Evolutionary conservation across 2,888 invertebrate species (phyloP).

Genomic region (Pheosia gnoma): DNA sequence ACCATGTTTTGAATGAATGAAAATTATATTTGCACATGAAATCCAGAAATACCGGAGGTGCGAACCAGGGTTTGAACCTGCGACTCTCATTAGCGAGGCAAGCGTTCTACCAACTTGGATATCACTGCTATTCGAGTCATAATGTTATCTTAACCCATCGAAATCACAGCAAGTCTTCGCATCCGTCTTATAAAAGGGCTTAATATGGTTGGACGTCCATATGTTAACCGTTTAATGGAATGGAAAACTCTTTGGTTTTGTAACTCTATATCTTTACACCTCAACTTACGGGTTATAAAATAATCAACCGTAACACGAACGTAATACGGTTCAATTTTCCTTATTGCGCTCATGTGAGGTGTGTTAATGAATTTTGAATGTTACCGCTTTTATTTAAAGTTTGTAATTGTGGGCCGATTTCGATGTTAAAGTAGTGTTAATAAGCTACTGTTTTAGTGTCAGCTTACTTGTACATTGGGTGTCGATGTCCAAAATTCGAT

Average conservation of each 20-base stretch:
- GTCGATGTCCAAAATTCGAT: slow-evolving; percentile 72
- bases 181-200: slow-evolving; percentile 56
- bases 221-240: slow-evolving; percentile 74
- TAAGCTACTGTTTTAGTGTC: slow-evolving; percentile 77
- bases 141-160: background rate
- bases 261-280: slow-evolving; percentile 65
- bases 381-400: slow-evolving; percentile 33
- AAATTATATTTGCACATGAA: too few species aligned
- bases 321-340: slow-evolving; percentile 29
- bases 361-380: slow-evolving; percentile 25
- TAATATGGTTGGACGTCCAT: slow-evolving; percentile 71
- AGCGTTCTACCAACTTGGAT: too few species aligned
- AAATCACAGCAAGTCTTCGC: slow-evolving; percentile 36
- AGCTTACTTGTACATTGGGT: slow-evolving; percentile 69
- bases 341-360: background rate
- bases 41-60: too few species aligned
- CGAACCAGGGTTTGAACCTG: too few species aligned
- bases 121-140: background rate
- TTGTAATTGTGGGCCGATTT: slow-evolving; percentile 33
- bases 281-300: slow-evolving; percentile 19
- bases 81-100: too few species aligned
- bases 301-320: slow-evolving; percentile 35
- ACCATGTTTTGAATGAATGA: too few species aligned
- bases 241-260: slow-evolving; percentile 77
- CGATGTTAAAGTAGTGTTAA: slow-evolving; percentile 56